These are phyloP conservation scores for Melanargia galathea DNA, from an alignment of 2,888 invertebrate species.

Conservation along the genomic window DNA sequence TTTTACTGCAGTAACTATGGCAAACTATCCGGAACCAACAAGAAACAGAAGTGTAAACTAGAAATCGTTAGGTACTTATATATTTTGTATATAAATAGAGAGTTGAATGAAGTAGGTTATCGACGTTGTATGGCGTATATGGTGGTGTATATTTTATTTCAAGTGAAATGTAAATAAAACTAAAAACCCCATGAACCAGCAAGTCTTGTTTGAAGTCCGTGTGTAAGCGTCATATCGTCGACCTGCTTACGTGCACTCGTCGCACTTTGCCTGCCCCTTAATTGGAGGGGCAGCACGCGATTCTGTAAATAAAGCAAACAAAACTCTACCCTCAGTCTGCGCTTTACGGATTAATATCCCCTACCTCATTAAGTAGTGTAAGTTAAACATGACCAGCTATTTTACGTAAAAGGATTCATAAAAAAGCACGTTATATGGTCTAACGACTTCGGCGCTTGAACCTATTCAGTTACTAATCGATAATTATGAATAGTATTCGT, in stretches of 20 bases:
- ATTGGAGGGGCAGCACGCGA: constrained; percentile 75
- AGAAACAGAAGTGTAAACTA: too few species aligned
- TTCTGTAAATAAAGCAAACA: constrained; percentile 57
- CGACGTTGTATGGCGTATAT: too few species aligned
- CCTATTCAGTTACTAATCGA: constrained; percentile 19
- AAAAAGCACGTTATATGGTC: constrained; percentile 55
- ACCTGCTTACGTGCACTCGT: constrained; percentile 73
- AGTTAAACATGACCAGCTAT: constrained; percentile 64
- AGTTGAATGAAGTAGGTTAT: not conserved
- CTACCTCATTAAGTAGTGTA: constrained; percentile 51
- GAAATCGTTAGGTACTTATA: too few species aligned
- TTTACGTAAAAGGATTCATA: constrained; percentile 66
- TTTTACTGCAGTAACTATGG: too few species aligned
- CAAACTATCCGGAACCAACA: too few species aligned
- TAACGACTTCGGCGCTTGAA: constrained; percentile 39
- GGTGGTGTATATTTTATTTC: too few species aligned
- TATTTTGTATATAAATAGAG: not conserved
- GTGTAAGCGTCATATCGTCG: constrained; percentile 73
- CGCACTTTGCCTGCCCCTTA: constrained; percentile 73
- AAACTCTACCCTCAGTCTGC: constrained; percentile 57
- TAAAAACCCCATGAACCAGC: constrained; percentile 42
- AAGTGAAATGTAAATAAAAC: constrained; percentile 29
- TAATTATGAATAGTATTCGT: not conserved
- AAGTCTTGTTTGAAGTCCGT: constrained; percentile 68
- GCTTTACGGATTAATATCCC: constrained; percentile 55